These are phyloP conservation scores for Meriones unguiculatus DNA, from an alignment of 2,113 vertebrate species.

Conservation along the genomic window DNA sequence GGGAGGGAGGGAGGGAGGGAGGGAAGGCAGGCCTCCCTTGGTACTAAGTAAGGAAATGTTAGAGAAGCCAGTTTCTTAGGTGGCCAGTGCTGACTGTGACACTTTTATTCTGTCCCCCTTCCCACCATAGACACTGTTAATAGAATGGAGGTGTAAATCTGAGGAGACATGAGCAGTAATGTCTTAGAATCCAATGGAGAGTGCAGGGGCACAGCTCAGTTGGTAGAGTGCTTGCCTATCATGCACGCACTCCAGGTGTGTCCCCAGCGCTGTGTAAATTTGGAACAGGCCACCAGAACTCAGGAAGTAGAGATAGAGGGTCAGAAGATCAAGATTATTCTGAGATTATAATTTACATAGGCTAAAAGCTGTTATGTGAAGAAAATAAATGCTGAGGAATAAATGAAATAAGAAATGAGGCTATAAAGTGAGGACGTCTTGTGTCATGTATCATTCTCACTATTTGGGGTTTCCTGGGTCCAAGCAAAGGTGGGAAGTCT, in stretches of 20 bases:
- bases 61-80: not conserved
- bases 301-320: no score
- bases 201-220: not conserved
- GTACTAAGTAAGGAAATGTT: not conserved
- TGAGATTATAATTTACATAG: not conserved
- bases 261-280: not conserved
- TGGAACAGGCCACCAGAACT: not conserved
- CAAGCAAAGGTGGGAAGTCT: not conserved
- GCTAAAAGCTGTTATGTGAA: not conserved
- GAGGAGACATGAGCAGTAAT: not conserved
- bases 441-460: not conserved
- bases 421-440: not conserved
- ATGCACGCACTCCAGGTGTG: not conserved
- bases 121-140: not conserved
- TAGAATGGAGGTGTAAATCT: not conserved
- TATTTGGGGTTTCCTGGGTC: not conserved
- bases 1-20: not conserved
- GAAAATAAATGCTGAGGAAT: not conserved
- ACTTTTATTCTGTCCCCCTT: constrained; percentile 12
- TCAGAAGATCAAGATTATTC: not conserved
- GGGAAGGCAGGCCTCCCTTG: not conserved
- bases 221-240: not conserved
- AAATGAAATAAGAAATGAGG: not conserved
- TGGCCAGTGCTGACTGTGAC: not conserved
- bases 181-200: not conserved